Evolutionary conservation across 2,113 vertebrate genomes (phyloP).

Genomic region (Saccopteryx leptura): DNA sequence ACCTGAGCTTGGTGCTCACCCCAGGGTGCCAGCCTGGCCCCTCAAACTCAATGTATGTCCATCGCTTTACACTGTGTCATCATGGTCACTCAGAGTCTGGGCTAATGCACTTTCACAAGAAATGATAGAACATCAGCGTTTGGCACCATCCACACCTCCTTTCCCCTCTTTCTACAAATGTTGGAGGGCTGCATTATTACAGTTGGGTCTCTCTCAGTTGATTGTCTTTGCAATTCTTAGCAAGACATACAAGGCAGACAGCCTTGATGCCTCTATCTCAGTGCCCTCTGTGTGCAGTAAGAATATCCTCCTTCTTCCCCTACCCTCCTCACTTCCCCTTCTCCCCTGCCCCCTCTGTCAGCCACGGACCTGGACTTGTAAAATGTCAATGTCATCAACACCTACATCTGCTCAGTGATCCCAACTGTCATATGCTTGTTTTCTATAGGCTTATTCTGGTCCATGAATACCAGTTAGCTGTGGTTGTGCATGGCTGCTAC

Average conservation of each 20-base stretch:
- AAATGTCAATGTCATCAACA: background rate
- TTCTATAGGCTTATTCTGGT: background rate
- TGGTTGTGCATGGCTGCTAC: background rate
- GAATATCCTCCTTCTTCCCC: background rate
- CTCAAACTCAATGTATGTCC: background rate
- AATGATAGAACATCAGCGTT: background rate
- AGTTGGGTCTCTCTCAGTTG: background rate
- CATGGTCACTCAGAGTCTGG: background rate
- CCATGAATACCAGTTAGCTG: background rate
- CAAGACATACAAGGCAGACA: too few relatives aligned
- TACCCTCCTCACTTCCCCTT: background rate
- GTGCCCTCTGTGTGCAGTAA: background rate
- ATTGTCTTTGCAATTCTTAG: background rate
- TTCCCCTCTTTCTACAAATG: background rate
- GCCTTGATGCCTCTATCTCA: background rate
- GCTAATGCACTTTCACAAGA: background rate
- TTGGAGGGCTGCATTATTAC: rapidly evolving
- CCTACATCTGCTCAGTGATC: background rate
- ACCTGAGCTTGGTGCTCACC: background rate
- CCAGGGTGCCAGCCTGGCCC: rapidly evolving
- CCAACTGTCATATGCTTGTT: background rate
- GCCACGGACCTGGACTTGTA: background rate
- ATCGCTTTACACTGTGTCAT: too few relatives aligned
- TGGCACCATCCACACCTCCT: background rate
- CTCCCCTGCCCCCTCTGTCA: background rate